Evolutionary conservation across 2,113 vertebrate genomes (phyloP).

Genomic region (Burhinus bistriatus): DNA sequence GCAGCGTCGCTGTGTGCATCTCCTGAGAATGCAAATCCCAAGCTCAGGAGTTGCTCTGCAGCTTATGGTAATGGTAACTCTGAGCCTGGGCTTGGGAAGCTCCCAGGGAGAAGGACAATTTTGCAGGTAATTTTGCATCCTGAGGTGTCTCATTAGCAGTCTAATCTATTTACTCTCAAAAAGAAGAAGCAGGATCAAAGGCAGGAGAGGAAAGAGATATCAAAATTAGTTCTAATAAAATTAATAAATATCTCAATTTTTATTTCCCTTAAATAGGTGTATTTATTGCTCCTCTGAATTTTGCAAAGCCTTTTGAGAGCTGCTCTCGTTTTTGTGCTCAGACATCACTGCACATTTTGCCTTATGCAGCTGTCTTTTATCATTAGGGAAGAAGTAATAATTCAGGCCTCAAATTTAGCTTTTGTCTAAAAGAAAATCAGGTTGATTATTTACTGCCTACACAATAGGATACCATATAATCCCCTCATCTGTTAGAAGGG

Average conservation of each 20-base stretch:
- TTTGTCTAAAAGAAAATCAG: slow-evolving; percentile 18
- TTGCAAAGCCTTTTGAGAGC: neutral
- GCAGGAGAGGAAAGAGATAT: neutral
- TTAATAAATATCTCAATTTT: neutral
- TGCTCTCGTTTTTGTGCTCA: neutral
- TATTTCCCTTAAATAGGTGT: neutral
- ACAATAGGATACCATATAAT: slow-evolving; percentile 26
- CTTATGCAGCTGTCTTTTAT: neutral
- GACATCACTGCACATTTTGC: neutral
- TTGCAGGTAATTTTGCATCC: neutral
- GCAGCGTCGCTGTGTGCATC: neutral
- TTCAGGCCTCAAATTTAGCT: slow-evolving; percentile 1
- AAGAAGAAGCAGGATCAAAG: neutral
- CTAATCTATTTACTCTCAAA: neutral
- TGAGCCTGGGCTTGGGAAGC: neutral
- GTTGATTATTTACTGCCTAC: slow-evolving; percentile 28
- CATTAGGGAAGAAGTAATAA: neutral
- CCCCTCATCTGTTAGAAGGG: slow-evolving; percentile 18
- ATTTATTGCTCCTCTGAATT: slow-evolving; percentile 16
- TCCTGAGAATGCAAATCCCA: neutral
- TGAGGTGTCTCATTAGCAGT: neutral
- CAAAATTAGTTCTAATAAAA: slow-evolving; percentile 10
- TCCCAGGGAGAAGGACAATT: neutral
- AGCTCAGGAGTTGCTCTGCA: neutral
- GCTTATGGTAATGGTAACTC: neutral